Base-by-base conservation (phyloP, 1,140 invertebrate genomes). In the Drosophila nannoptera region DNA sequence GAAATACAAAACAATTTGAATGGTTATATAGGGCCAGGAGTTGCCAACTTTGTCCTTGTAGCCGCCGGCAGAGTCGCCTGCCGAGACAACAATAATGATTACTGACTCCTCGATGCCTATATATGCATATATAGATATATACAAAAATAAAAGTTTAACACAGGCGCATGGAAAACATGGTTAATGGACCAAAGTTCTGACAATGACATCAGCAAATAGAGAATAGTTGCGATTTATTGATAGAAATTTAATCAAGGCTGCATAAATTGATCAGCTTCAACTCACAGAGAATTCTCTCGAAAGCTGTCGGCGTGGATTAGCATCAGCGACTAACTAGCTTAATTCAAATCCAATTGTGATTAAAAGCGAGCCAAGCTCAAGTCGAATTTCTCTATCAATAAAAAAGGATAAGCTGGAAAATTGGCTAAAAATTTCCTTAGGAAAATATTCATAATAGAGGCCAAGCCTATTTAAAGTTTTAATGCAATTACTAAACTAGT, bases 31-130 rank as follows among this genome's bases (percentile, higher is more conserved):
- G 40, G 48, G 36, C 7, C 32, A 31, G 12, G 36, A 58, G 49
- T 16, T 60, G 45, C 45, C 72, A 75, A 75, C 73, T 75, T 75
- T 63, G 64, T 75, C 73, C 73, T 75, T 75, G 63, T 35, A 43
- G 0, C 49, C 42, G 40, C 69, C 35, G 45, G 32, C 33, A 22
- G 48, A 53, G n/a, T 43, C 52, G 45, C 42, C 55, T 56, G 58
- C 58, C 68, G 61, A 58, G 64, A 66, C 58, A 29, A 71, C 60
- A 61, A 65, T 71, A 63, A 71, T 74, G 68, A 74, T 74, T 71
- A 71, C 72, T 56, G 58, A 74, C 69, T 74, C 46, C 63, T 60
- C 63, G 42, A 53, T 75, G 53, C 16, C 68, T 67, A 54, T 48
- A 53, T 6, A 52, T 4, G 36, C 6, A 48, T 40, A 48, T 16